These are phyloP conservation scores for Acanthoscelides obtectus DNA, from an alignment of 2,888 invertebrate species.

Conservation along the genomic window DNA sequence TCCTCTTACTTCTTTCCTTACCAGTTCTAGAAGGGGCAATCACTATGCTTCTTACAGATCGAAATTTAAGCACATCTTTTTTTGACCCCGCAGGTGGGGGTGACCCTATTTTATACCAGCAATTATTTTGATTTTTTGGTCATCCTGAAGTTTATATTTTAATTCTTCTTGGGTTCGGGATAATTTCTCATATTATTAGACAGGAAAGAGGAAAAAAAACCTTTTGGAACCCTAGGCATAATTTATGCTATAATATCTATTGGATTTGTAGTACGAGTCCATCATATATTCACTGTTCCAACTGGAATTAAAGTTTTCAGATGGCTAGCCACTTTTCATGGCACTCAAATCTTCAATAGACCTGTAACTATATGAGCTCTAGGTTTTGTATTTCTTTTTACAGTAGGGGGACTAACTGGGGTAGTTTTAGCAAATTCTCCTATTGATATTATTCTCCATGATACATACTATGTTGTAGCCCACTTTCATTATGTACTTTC, in stretches of 20 bases:
- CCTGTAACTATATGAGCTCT: slow-evolving; percentile 62
- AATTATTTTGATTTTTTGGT: slow-evolving; percentile 85
- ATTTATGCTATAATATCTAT: slow-evolving; percentile 66
- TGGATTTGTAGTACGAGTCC: slow-evolving; percentile 82
- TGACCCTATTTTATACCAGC: slow-evolving; percentile 76
- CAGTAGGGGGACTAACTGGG: slow-evolving; percentile 68
- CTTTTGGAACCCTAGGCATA: slow-evolving; percentile 11
- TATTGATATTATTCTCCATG: slow-evolving; percentile 72
- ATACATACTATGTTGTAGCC: slow-evolving; percentile 78
- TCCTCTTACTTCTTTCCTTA: background rate
- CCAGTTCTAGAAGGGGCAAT: too few species aligned
- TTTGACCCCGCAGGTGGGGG: slow-evolving; percentile 52
- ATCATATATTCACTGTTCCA: slow-evolving; percentile 81
- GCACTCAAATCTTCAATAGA: slow-evolving; percentile 56
- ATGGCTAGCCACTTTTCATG: slow-evolving; percentile 67
- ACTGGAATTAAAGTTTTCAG: slow-evolving; percentile 83
- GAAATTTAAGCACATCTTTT: too few species aligned
- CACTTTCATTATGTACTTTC: slow-evolving; percentile 17
- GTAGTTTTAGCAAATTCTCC: slow-evolving; percentile 69
- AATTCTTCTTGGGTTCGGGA: slow-evolving; percentile 50
- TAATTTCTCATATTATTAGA: slow-evolving; percentile 73
- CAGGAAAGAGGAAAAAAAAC: slow-evolving; percentile 58
- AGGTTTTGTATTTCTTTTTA: slow-evolving; percentile 76
- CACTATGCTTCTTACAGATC: too few species aligned
- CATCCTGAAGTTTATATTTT: slow-evolving; percentile 82